Base-by-base conservation (phyloP, 2,797 vertebrate species). In the Tangara arthus region DNA sequence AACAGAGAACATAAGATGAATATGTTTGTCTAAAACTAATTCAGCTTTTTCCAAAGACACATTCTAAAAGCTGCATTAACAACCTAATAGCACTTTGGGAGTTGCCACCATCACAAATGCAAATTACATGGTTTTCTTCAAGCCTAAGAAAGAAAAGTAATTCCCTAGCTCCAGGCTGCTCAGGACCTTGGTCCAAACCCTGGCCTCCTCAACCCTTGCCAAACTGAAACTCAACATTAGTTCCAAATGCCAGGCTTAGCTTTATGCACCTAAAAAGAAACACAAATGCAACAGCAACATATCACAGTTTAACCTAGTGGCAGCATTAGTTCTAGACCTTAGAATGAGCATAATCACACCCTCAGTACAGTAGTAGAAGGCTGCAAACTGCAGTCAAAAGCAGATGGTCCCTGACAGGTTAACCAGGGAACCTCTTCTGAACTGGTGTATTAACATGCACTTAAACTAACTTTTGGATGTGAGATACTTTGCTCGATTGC, bases 1-100 rank as follows among this genome's bases (percentile, higher is more conserved):
- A 84, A 81, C 44, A 93, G 82, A 95, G 94, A 87, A 94, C 90
- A 78, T 66, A 92, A 92, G 96, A 96, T 78, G 95, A 97, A 96
- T 91, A 96, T 78, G 87, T 96, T 95, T 96, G 93, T 81, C 97
- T 94, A 96, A 92, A 95, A 95, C 90, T 95, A 97, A 96, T 90
- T 93, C 88, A 95, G 72, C 68, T 96, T 94, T 32, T 82, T 77
- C 57, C 57, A 81, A 91, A 88, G 80, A 53, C 80, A 59, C 64
- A n/a, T 68, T 92, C 49, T 49, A 79, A 93, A 84, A 85, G 55
- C 65, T 57, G 82, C 73, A 79, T 94, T 89, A 82, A 93, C 87
- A 89, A 84, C 49, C 34, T 50, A 90, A 90, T 49, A 76, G 66
- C n/a, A 78, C 60, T 83, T 70, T 6, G 35, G 44, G 37, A 89